A percentile compares a stretch with the other conserved stretches of the same genome.
Evolutionary conservation across 2,797 vertebrate genomes (phyloP).

Genomic region (Phataginus tetradactyla): DNA sequence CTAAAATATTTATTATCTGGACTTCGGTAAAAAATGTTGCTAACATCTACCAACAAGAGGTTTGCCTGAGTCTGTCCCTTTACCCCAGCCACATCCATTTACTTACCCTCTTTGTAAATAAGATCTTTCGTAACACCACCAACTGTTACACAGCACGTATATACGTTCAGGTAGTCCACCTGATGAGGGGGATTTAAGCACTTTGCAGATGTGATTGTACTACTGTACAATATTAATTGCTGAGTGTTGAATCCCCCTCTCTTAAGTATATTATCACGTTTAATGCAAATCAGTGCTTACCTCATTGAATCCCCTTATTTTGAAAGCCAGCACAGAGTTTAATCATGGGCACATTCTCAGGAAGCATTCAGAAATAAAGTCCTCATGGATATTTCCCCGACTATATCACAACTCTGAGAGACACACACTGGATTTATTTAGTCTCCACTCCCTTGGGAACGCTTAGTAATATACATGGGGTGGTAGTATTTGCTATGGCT

Average conservation of each 20-base stretch:
- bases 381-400: not conserved
- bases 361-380: constrained; percentile 15
- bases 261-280: no score
- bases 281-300: no score
- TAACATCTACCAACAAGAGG: not conserved
- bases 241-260: not conserved
- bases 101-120: not conserved
- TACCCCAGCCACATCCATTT: not conserved
- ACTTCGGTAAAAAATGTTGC: not conserved
- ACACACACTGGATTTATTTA: constrained; percentile 21
- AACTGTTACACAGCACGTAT: not conserved
- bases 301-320: not conserved
- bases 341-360: not conserved
- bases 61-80: not conserved
- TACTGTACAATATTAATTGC: not conserved
- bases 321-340: not conserved
- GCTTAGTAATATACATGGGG: constrained; percentile 51
- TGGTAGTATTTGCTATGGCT: constrained; percentile 69
- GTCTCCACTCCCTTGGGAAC: not conserved
- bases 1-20: constrained; percentile 1
- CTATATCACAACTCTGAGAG: not conserved
- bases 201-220: not conserved
- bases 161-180: not conserved
- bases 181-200: constrained; percentile 32
- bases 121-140: not conserved